Evolutionary conservation across 2,888 invertebrate species (phyloP), one percentile per base, ranked within the genome.

Genomic region (Chymomyza caudatula): DNA sequence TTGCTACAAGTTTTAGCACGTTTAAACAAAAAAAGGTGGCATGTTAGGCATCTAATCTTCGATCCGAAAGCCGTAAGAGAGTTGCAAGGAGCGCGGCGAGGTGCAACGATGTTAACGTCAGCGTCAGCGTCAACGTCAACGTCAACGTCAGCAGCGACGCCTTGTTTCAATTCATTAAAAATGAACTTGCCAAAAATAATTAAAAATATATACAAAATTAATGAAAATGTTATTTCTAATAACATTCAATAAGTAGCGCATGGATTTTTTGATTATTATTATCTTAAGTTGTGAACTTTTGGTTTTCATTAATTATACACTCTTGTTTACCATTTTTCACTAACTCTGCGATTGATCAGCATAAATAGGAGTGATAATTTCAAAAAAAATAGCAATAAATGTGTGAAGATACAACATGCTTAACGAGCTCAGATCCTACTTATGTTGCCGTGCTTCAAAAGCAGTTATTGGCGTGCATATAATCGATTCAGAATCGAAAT

Each of bases 131-230:
- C 15, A 25, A 15, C 37, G 19, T 15, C 3, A 55, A 13, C 37
- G 37, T 29, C 37, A 37, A 11, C 51, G 37, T 44, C 25, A 8
- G n/a, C 29, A 23, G 3, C 44, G 43, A 6, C 20, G 47, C 20
- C n/a, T 42, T 6, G 37, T 51, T 29, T 59, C 47, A 44, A 56
- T 65, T 60, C 53, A 67, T 29, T 58, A 47, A 43, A 37, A 49
- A 54, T 55, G 13, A 52, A 20, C 1, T 51, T 15, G 55, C 22
- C 22, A 5, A 63, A 60, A 69, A 22, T 25, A 49, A 69, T 61
- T 54, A 29, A 53, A 66, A 66, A 59, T n/a, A 61, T 57, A 47
- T 56, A 37, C n/a, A n/a, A n/a, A n/a, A n/a, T n/a, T n/a, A n/a
- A n/a, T n/a, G n/a, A n/a, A n/a, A n/a, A n/a, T n/a, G n/a, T 62